phyloP scores from a whole-genome alignment of 2,797 vertebrate genomes.

The Aulostomus chinensis region DNA sequence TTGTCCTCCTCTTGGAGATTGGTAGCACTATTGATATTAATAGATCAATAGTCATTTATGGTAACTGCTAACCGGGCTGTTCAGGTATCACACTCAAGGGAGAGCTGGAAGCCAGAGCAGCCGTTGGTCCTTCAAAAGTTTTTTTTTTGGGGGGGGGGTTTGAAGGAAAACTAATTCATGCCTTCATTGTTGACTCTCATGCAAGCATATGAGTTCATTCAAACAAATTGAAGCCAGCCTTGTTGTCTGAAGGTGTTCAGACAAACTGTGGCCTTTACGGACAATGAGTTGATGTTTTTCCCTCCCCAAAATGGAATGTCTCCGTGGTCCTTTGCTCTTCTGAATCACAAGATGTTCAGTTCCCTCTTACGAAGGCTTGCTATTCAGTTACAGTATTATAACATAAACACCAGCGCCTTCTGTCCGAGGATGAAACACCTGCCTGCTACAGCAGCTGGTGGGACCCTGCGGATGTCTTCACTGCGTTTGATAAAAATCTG shows the following conservation, averaged over 20 bases:
- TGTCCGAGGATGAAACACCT: constrained; percentile 15
- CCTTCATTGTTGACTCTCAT: too few species aligned
- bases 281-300: neutral
- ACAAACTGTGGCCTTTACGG: too few species aligned
- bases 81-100: constrained; percentile 35
- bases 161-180: too few species aligned
- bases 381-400: constrained; percentile 5
- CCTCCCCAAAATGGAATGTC: neutral
- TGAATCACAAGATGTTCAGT: neutral
- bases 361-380: constrained; percentile 1
- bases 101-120: constrained; percentile 21
- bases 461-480: constrained; percentile 15
- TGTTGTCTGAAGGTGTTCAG: too few species aligned
- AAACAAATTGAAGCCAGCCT: neutral
- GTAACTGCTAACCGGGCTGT: constrained; percentile 28
- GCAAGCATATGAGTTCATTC: constrained; percentile 16
- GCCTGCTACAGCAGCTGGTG: constrained; percentile 11
- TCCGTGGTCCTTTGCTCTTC: neutral
- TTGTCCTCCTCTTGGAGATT: constrained; percentile 38
- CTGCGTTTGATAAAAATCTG: too few species aligned
- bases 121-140: constrained; percentile 23
- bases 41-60: constrained; percentile 43
- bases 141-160: constrained; percentile 22
- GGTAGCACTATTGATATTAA: constrained; percentile 32
- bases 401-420: constrained; percentile 18